These are phyloP conservation scores for Archips crataeganus DNA, from an alignment of 2,888 invertebrate genomes.

Conservation along the genomic window DNA sequence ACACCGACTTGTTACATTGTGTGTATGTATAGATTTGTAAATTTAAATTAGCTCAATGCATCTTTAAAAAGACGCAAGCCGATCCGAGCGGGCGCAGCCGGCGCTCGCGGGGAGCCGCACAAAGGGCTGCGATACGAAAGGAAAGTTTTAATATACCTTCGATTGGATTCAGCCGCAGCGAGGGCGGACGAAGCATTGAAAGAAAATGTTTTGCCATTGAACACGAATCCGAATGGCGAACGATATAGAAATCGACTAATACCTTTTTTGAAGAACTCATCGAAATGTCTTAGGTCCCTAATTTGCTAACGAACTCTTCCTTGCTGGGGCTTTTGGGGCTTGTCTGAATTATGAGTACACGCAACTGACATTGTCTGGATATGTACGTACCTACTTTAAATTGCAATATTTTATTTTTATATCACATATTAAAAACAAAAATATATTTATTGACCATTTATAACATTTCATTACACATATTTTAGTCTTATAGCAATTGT, in stretches of 20 bases:
- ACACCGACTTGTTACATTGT: too few species aligned
- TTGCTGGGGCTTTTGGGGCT: neutral
- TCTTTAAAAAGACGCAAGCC: constrained; percentile 63
- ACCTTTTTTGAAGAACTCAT: constrained; percentile 43
- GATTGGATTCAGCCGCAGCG: constrained; percentile 80
- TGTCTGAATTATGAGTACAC: constrained; percentile 4
- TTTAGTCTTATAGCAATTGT: too few species aligned
- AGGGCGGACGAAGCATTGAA: constrained; percentile 65
- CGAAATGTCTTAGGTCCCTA: constrained; percentile 31
- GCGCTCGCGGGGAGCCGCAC: constrained; percentile 62
- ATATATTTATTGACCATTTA: too few species aligned
- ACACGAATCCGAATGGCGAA: constrained; percentile 72
- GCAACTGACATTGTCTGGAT: neutral
- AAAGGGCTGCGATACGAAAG: constrained; percentile 72
- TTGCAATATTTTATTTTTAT: neutral
- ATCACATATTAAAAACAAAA: neutral
- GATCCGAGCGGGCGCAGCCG: constrained; percentile 54
- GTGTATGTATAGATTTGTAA: too few species aligned
- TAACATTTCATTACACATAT: too few species aligned
- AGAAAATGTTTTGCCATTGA: constrained; percentile 71
- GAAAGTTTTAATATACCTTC: constrained; percentile 84
- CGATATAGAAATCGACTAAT: constrained; percentile 71
- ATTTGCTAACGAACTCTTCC: constrained; percentile 27
- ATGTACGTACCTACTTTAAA: neutral
- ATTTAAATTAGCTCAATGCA: constrained; percentile 62